These are phyloP conservation scores for Lophius piscatorius DNA, from an alignment of 2,113 vertebrate species.

Conservation along the genomic window DNA sequence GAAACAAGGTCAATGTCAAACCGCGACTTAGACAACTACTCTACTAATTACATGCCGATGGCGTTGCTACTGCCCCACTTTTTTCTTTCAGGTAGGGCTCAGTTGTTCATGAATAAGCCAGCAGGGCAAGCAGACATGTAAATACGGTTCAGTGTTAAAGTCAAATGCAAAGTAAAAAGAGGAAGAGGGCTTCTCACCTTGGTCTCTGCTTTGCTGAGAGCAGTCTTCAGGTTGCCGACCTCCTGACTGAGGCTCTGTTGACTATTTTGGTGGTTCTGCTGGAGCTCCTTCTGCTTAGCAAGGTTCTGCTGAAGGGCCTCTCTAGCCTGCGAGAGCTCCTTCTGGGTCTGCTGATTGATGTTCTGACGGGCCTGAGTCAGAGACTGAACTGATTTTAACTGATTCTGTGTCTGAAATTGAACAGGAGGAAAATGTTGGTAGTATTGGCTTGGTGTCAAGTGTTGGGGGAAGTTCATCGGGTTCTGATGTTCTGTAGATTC, in stretches of 20 bases:
- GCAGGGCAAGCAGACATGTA: no score
- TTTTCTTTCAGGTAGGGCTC: no score
- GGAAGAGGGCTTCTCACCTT: constrained; percentile 76
- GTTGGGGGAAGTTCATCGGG: not conserved
- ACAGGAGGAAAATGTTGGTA: not conserved
- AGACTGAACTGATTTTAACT: constrained; percentile 61
- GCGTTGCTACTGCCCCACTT: no score
- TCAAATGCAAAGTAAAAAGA: no score
- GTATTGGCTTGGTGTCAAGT: not conserved
- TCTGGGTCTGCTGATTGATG: constrained; percentile 66
- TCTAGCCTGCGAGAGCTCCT: constrained; percentile 70
- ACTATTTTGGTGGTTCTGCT: constrained; percentile 56
- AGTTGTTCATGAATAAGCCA: no score
- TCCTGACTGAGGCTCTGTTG: constrained; percentile 80
- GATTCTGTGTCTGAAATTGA: constrained; percentile 58
- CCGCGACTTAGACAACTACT: no score
- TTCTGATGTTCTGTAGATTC: no score
- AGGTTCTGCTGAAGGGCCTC: constrained; percentile 63
- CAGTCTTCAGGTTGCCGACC: constrained; percentile 83
- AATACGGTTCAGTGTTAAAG: no score
- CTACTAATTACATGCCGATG: no score
- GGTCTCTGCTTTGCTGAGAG: constrained; percentile 85
- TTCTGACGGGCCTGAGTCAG: constrained; percentile 63
- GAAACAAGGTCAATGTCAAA: no score
- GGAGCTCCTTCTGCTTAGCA: constrained; percentile 62